Evolutionary conservation across 2,888 invertebrate species (phyloP).

Genomic region (Oscheius sp.): DNA sequence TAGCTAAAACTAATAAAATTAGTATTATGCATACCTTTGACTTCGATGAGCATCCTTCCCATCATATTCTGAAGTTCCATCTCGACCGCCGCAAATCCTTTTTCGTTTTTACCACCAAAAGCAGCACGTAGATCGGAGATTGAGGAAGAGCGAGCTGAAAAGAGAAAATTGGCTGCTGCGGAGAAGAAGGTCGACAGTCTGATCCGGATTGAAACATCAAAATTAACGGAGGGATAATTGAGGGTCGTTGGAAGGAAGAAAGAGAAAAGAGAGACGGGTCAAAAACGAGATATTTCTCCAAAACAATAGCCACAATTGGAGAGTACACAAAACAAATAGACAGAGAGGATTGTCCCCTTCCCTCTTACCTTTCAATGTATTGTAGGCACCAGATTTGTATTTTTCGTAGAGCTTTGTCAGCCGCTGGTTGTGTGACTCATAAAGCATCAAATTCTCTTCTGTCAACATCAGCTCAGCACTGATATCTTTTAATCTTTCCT

Average conservation of each 20-base stretch:
- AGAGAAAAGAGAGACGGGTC: not conserved
- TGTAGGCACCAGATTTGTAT: constrained; percentile 38
- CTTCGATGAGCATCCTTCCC: constrained; percentile 63
- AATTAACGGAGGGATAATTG: constrained; percentile 29
- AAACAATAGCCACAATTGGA: constrained; percentile 17
- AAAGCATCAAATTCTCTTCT: constrained; percentile 47
- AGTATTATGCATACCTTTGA: constrained; percentile 53
- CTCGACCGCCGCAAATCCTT: constrained; percentile 51
- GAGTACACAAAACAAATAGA: constrained; percentile 26
- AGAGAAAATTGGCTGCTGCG: constrained; percentile 10
- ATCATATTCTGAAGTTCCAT: constrained; percentile 59
- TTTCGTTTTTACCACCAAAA: constrained; percentile 31
- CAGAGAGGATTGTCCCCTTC: too few relatives aligned
- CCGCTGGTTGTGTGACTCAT: constrained; percentile 43
- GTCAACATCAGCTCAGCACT: constrained; percentile 37
- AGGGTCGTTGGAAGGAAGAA: not conserved
- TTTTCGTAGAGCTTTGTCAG: constrained; percentile 48
- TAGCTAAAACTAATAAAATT: constrained; percentile 70
- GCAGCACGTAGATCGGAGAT: constrained; percentile 54
- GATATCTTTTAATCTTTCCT: constrained; percentile 24
- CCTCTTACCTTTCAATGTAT: constrained; percentile 48
- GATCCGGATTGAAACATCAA: constrained; percentile 19
- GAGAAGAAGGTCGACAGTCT: not conserved
- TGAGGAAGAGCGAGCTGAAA: constrained; percentile 52
- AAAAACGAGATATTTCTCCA: not conserved